Evolutionary conservation across 1,140 invertebrate species (phyloP).

Genomic region (Pygmarrhopalites habei): DNA sequence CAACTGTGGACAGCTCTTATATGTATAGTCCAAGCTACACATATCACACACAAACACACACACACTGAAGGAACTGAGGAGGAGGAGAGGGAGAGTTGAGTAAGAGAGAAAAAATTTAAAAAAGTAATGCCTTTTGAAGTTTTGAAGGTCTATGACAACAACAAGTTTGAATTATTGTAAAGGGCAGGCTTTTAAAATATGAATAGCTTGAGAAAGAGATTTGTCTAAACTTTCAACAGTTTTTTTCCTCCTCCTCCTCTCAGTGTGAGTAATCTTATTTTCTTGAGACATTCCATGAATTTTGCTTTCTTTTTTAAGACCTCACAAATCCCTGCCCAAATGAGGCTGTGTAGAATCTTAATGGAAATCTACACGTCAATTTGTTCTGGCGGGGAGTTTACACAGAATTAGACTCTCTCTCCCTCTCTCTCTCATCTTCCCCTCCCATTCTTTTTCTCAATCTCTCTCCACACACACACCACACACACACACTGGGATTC

Average conservation of each 20-base stretch:
- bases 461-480: no score
- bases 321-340: slow-evolving; percentile 13
- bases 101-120: no score
- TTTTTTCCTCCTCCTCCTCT: slow-evolving; percentile 3
- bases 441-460: not conserved
- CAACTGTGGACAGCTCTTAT: no score
- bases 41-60: no score
- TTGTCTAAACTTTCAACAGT: slow-evolving; percentile 9
- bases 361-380: slow-evolving; percentile 15
- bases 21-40: no score
- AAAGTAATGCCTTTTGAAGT: no score
- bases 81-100: no score
- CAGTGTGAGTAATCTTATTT: not conserved
- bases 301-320: slow-evolving; percentile 11
- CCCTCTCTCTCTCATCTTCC: not conserved
- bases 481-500: no score
- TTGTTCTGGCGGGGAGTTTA: slow-evolving; percentile 6
- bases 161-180: slow-evolving; percentile 9
- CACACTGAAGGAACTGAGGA: no score
- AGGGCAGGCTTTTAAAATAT: slow-evolving; percentile 7
- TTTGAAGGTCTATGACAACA: slow-evolving; percentile 1
- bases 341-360: slow-evolving; percentile 5
- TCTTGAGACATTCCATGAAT: slow-evolving; percentile 6
- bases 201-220: not conserved
- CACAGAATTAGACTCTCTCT: slow-evolving; percentile 3